These are phyloP conservation scores for Yponomeuta plumbellus DNA, from an alignment of 2,888 invertebrate genomes.

Conservation along the genomic window DNA sequence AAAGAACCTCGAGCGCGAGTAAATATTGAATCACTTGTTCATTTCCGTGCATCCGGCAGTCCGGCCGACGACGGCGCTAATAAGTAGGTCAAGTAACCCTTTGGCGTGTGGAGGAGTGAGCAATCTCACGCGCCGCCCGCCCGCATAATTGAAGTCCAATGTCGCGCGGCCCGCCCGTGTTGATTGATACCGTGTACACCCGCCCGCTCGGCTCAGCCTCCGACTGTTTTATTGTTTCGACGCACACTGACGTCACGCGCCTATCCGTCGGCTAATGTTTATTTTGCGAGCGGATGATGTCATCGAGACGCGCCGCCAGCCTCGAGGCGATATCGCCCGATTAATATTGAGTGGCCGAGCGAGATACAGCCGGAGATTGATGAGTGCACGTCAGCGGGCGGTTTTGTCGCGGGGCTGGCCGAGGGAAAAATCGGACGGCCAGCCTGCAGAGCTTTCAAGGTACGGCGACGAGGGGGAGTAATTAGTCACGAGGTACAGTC, in stretches of 20 bases:
- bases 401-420: constrained; percentile 11
- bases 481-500: constrained; percentile 59
- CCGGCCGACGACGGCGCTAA: constrained; percentile 48
- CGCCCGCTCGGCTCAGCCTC: constrained; percentile 41
- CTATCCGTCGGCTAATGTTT: constrained; percentile 19
- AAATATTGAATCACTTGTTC: constrained; percentile 52
- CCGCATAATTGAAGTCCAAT: constrained; percentile 76
- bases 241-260: constrained; percentile 32
- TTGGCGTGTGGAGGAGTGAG: constrained; percentile 42
- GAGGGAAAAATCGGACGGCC: constrained; percentile 25
- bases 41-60: constrained; percentile 50
- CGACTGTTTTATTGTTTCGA: constrained; percentile 47
- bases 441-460: constrained; percentile 29
- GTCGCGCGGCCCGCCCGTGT: constrained; percentile 70
- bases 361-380: constrained; percentile 48
- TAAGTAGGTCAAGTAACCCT: constrained; percentile 74
- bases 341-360: constrained; percentile 35
- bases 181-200: constrained; percentile 63
- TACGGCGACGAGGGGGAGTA: constrained; percentile 47
- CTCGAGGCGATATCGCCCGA: constrained; percentile 29
- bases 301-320: constrained; percentile 34
- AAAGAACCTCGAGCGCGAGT: constrained; percentile 23
- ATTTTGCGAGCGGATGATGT: constrained; percentile 43
- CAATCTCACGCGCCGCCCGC: constrained; percentile 68
- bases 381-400: constrained; percentile 36